Evolutionary conservation across 2,888 invertebrate genomes (phyloP).

Genomic region (Copidosoma aretas): DNA sequence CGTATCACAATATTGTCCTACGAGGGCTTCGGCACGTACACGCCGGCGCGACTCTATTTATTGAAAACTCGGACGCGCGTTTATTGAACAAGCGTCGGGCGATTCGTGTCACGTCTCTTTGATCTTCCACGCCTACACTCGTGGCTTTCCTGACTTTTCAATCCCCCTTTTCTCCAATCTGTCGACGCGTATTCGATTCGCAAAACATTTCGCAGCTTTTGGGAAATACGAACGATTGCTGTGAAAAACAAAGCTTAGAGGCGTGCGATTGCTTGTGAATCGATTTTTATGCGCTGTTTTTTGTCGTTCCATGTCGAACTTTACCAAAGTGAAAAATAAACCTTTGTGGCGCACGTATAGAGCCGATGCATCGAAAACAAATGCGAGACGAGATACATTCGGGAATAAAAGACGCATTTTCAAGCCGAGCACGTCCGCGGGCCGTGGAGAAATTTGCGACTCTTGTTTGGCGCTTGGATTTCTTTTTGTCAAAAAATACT

Average conservation of each 20-base stretch:
- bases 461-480: not conserved
- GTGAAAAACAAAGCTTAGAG: no score
- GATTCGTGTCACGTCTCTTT: constrained; percentile 3
- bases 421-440: constrained; percentile 28
- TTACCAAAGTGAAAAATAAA: constrained; percentile 11
- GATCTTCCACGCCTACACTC: constrained; percentile 4
- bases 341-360: not conserved
- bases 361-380: constrained; percentile 18
- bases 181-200: no score
- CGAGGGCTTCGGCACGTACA: not conserved
- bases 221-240: no score
- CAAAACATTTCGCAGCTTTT: no score
- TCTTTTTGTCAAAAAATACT: not conserved
- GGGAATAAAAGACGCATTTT: constrained; percentile 11
- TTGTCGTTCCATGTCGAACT: not conserved
- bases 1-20: constrained; percentile 17
- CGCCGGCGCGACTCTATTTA: constrained; percentile 1
- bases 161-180: not conserved
- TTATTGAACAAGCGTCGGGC: constrained; percentile 15
- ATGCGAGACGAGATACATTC: constrained; percentile 10
- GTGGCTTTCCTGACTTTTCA: not conserved
- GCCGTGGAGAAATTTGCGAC: constrained; percentile 28
- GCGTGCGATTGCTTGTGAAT: not conserved
- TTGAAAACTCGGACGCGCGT: constrained; percentile 3
- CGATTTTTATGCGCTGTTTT: not conserved